Base-by-base conservation (phyloP, 2,888 invertebrate genomes). In the Pammene fasciana region DNA sequence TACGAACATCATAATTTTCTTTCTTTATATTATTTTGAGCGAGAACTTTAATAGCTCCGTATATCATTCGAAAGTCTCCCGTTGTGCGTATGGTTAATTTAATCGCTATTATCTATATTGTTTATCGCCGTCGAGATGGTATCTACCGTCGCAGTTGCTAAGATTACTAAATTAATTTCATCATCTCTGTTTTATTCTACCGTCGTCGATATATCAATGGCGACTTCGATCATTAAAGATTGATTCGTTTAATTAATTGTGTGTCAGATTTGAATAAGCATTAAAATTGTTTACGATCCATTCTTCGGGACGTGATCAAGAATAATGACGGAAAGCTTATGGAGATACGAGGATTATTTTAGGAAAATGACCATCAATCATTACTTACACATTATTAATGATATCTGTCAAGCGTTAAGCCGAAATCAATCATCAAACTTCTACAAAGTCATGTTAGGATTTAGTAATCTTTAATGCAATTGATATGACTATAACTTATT, bases 1-100 rank as follows among this genome's bases (percentile, higher is more conserved):
- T 82, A 82, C 79, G 80, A 80, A 88, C 83, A 86, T 86, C 85
- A 89, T 89, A 86, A 89, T 88, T 87, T 86, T 84, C 73, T 77
- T 79, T 81, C 81, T 86, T 85, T 85, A 87, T 85, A 84, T 82
- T 84, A 86, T 84, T 81, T 84, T 82, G 82, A 84, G 83, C 82
- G 83, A 79, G 81, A 81, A 82, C 81, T 79, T 86, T 88, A 86
- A 89, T 88, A 77, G 82, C 75, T 72, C 82, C 75, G 84, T 88
- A 86, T 86, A 87, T 88, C 87, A 87, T 78, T 77, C 77, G 85
- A 86, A 85, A 80, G 84, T 82, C 80, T 76, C 89, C 88, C 83
- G 86, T 82, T 72, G 87, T 75, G 88, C 76, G 78, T 77, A 79
- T 79, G 79, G 84, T 79, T 84, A 82, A 85, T 87, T 86, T 86